Conservation (phyloP, 37 sponge, comb jelly and placozoan genomes). For the Geodia barretti region DNA sequence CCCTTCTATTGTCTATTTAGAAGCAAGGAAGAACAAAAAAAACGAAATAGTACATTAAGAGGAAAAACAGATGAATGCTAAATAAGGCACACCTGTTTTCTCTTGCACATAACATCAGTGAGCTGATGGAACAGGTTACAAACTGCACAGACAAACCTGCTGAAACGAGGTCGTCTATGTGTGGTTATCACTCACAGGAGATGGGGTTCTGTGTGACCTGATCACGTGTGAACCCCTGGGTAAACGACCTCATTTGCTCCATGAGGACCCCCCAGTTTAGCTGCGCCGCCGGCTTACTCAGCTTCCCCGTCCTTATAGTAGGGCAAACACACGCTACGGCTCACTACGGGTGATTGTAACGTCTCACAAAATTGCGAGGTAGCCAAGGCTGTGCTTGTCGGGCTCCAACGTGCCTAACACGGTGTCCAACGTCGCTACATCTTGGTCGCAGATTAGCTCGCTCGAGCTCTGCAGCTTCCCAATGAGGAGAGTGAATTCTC, state of each 20-base stretch:
- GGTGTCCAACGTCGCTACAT: slow-evolving; percentile 38
- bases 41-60: no score
- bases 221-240: slow-evolving; percentile 4
- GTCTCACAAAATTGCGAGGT: slow-evolving; percentile 59
- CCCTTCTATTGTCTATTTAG: slow-evolving; percentile 26
- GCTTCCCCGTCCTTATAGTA: slow-evolving; percentile 11
- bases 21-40: not conserved
- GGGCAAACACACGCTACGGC: not conserved
- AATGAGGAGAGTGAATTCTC: slow-evolving; percentile 22
- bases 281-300: not conserved
- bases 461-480: slow-evolving; percentile 17
- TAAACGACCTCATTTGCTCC: slow-evolving; percentile 41
- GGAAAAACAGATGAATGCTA: no score
- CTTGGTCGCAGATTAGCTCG: slow-evolving; percentile 18
- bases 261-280: slow-evolving; percentile 28
- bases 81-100: slow-evolving; percentile 18
- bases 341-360: not conserved
- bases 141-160: slow-evolving; percentile 17
- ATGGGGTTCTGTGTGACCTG: slow-evolving; percentile 26
- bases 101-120: slow-evolving; percentile 21
- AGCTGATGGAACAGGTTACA: slow-evolving; percentile 52
- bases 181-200: slow-evolving; percentile 32
- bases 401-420: slow-evolving; percentile 43
- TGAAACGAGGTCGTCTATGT: not conserved
- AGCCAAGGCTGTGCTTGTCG: slow-evolving; percentile 44